Percentiles rank a stretch among this genome's conserved stretches.
phyloP scores from a whole-genome alignment of 2,888 invertebrate species.

The Pyrrhosoma nymphula region DNA sequence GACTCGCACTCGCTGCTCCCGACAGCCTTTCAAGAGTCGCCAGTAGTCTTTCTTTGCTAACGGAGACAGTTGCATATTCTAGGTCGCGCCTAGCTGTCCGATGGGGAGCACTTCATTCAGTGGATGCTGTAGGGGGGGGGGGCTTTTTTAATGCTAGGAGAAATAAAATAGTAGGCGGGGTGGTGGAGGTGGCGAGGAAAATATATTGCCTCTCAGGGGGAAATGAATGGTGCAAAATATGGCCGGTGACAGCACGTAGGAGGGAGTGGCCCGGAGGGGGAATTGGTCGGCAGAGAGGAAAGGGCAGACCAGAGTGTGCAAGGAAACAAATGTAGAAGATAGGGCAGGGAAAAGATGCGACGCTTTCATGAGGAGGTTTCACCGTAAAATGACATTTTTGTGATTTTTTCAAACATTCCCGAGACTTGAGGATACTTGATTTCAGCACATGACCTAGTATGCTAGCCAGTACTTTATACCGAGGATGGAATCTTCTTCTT shows the following conservation, averaged over 20 bases:
- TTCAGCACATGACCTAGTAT: too few species aligned
- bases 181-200: background rate
- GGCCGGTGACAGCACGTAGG: background rate
- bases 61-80: conserved; percentile 14
- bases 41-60: background rate
- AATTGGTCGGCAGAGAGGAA: background rate
- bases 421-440: too few species aligned
- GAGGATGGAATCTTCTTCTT: too few species aligned
- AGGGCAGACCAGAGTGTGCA: background rate
- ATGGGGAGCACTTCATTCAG: background rate
- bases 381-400: too few species aligned
- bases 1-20: background rate
- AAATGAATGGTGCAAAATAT: conserved; percentile 22
- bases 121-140: background rate
- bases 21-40: background rate
- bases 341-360: background rate
- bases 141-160: background rate
- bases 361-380: background rate
- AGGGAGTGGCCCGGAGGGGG: background rate
- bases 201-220: background rate
- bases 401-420: too few species aligned
- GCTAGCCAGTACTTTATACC: too few species aligned
- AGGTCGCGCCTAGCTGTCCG: background rate
- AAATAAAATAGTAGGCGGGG: background rate
- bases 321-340: too few species aligned